Base-by-base conservation (phyloP, 2,888 invertebrate genomes). In the Yponomeuta malinellus region DNA sequence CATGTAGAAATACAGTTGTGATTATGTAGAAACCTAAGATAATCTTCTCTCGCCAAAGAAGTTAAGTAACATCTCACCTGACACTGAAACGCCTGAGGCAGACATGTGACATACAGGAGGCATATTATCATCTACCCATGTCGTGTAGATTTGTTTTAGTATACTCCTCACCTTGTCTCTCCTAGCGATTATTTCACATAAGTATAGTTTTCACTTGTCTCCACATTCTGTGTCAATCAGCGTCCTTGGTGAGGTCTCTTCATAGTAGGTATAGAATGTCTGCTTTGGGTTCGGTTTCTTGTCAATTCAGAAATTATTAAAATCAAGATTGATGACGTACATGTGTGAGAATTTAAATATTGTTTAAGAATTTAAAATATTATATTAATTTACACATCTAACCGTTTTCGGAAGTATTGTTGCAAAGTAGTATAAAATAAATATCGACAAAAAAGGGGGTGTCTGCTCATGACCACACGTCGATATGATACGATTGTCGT, bases 161-260 rank as follows among this genome's bases (percentile, higher is more conserved):
- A 59, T 59, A 4, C 52, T 59, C 15, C 3, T 59, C 52, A 59
- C 52, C 52, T 59, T 59, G 52, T 59, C 52, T 15, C 52, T 12
- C 15, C 15, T 15, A 5, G 52, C 52, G 12, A 59, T 59, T 12
- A 15, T 12, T 59, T 59, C 15, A 59, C 12, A 12, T 59, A 59
- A 59, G 52, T 59, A 59, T 59, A 59, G 52, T 59, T 59, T 59
- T 59, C 52, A 59, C 52, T 15, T 15, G 12, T 59, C 52, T 59
- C 12, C 43, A 15, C 52, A 12, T 65, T 65, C 65, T 65, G 33
- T 65, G 65, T 33, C 33, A 65, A 65, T 31, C 65, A 65, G 29
- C 33, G 31, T 29, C 65, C 33, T 65, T 29, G 65, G 31, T 65
- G 29, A 2, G 10, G 12, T 23, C 65, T 65, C 52, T 15, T 59